A percentile compares a stretch with the other conserved stretches of the same genome.
Evolutionary conservation across 2,113 vertebrate species (phyloP).

Genomic region (Cercopithecus mona): DNA sequence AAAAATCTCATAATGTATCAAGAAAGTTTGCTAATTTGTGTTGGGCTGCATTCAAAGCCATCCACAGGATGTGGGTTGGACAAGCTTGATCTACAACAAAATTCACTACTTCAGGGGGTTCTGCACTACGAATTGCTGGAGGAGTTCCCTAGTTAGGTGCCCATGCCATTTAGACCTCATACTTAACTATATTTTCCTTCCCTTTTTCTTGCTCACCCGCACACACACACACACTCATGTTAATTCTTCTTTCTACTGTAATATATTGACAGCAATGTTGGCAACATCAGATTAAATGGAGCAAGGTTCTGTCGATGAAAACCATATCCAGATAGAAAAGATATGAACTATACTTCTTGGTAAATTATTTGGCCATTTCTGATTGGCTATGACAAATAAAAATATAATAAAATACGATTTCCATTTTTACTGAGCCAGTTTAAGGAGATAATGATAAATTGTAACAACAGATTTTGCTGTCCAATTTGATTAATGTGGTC

Average conservation of each 20-base stretch:
- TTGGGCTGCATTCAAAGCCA: too few relatives aligned
- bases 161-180: not conserved
- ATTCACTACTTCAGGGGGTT: not conserved
- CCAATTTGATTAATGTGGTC: not conserved
- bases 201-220: not conserved
- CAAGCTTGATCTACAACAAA: not conserved
- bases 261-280: not conserved
- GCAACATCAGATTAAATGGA: not conserved
- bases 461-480: not conserved
- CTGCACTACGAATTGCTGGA: not conserved
- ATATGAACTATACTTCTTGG: not conserved
- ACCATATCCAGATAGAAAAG: not conserved
- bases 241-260: not conserved
- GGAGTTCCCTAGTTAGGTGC: not conserved
- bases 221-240: not conserved
- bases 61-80: too few relatives aligned
- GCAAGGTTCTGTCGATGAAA: not conserved
- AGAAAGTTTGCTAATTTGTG: too few relatives aligned
- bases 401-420: not conserved
- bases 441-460: not conserved
- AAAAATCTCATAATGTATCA: too few relatives aligned
- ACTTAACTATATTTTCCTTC: not conserved
- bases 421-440: not conserved
- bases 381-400: not conserved
- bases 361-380: not conserved